Evolutionary conservation across 2,113 vertebrate genomes (phyloP), one percentile per base, ranked within the genome.

Genomic region (Syrmaticus mikado): DNA sequence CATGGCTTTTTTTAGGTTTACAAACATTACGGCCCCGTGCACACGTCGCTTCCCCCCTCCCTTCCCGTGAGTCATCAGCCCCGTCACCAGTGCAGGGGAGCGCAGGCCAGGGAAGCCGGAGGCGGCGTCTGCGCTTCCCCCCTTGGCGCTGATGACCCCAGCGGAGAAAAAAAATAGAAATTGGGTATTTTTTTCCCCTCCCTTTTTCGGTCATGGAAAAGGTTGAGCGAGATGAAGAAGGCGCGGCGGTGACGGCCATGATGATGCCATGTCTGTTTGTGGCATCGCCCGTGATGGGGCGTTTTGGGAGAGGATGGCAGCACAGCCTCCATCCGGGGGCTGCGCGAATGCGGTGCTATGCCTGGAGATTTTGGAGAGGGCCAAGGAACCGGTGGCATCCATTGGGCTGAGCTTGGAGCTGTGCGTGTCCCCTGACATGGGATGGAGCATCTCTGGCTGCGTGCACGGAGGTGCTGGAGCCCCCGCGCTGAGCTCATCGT

Each of bases 1-100:
- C 94, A 61, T 93, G 95, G 92, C 94, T 93, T 82, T 90, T 94
- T 94, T 90, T 89, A 93, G 95, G 95, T 96, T 96, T 96, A 95
- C 94, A 96, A 96, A 96, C 95, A 96, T 5, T 80, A 65, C 40
- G 53, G 84, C 90, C 87, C 87, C 2, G 25, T 80, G 89, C 83
- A 83, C 64, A 68, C 76, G 46, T 66, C 1, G 43, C 84, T 70
- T 70, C 45, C 60, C 87, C 45, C 70, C 88, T 74, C 77, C 81
- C 60, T 86, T 67, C 72, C 88, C 30, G 32, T 96, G 95, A 96
- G 34, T 94, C 95, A 96, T 65, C 95, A 64, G 8, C 85, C 66
- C 92, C 67, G 75, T 82, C 95, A 89, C 85, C 40, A 64, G 61
- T 38, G 36, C 61, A 16, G 25, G 38, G 36, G 36, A 64, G 61